Conservation (phyloP, 2,113 vertebrate genomes). For the Seriola rivoliana region DNA sequence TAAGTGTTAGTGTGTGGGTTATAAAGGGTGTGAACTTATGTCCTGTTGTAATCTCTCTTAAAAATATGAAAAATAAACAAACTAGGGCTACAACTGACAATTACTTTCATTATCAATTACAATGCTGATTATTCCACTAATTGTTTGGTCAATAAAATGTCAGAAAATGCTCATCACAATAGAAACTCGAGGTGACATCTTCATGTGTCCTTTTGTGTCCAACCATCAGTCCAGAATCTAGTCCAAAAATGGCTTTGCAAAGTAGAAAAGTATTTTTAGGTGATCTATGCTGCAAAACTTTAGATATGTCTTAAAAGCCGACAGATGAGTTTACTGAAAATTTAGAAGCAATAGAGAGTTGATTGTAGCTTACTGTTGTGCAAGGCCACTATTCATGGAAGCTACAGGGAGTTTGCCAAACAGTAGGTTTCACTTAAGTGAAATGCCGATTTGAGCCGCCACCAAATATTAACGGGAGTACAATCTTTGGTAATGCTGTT, state of each 20-base stretch:
- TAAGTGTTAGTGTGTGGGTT: not conserved
- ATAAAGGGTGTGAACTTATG: not conserved
- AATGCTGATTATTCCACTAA: no score
- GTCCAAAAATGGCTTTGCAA: not conserved
- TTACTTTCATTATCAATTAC: no score
- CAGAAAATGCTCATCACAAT: no score
- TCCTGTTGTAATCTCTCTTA: not conserved
- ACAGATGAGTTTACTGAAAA: not conserved
- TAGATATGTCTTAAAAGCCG: not conserved
- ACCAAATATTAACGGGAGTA: slow-evolving; percentile 3
- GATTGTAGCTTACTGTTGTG: not conserved
- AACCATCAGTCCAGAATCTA: not conserved
- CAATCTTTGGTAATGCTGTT: not conserved
- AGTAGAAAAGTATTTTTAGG: not conserved
- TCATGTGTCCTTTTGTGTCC: not conserved
- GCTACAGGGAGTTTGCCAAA: slow-evolving; percentile 2
- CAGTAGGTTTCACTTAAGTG: not conserved
- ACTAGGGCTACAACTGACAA: not conserved
- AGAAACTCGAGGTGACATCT: not conserved
- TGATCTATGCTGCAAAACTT: not conserved
- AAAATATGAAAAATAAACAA: not conserved
- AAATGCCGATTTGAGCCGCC: not conserved
- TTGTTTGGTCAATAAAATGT: no score
- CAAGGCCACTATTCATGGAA: not conserved
- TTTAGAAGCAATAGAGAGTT: not conserved